A percentile compares a stretch with the other conserved stretches of the same genome.
These are phyloP conservation scores for Ctenopoma kingsleyae DNA, from an alignment of 2,797 vertebrate genomes.

Conservation along the genomic window DNA sequence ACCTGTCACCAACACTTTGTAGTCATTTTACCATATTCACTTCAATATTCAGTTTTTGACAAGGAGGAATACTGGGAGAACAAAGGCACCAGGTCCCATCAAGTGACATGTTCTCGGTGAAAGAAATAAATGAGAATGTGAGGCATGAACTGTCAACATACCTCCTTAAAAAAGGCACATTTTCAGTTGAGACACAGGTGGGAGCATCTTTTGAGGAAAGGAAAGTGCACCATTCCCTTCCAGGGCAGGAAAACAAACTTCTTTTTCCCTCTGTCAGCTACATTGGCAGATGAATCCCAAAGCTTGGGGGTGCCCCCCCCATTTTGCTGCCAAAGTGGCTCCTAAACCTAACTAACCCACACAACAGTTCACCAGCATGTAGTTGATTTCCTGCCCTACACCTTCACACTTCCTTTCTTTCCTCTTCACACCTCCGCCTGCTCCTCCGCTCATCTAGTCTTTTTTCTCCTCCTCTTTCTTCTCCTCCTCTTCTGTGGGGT, in stretches of 20 bases:
- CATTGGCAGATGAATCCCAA: slow-evolving; percentile 34
- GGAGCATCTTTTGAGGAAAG: slow-evolving; percentile 60
- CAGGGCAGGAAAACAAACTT: slow-evolving; percentile 62
- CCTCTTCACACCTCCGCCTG: slow-evolving; percentile 6
- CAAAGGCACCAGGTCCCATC: slow-evolving; percentile 47
- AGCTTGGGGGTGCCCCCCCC: neutral
- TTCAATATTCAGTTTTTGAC: slow-evolving; percentile 2
- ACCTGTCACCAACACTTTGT: slow-evolving; percentile 12
- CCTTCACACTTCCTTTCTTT: slow-evolving; percentile 7
- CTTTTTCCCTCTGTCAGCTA: slow-evolving; percentile 39
- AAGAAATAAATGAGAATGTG: neutral
- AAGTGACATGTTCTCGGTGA: slow-evolving; percentile 24
- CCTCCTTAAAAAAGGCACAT: slow-evolving; percentile 16
- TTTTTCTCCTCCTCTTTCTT: slow-evolving; percentile 99
- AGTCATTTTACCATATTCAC: neutral
- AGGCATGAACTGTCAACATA: slow-evolving; percentile 19
- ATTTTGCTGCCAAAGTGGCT: slow-evolving; percentile 46
- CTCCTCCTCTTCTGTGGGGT: slow-evolving; percentile 96
- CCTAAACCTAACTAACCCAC: slow-evolving; percentile 30
- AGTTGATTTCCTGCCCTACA: slow-evolving; percentile 56
- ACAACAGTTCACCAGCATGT: slow-evolving; percentile 32
- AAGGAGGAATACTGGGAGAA: slow-evolving; percentile 19
- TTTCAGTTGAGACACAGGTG: slow-evolving; percentile 48
- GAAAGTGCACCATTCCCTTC: neutral
- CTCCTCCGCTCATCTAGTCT: slow-evolving; percentile 59